Conservation (phyloP, 2,113 vertebrate species). For the Gracilinanus agilis region DNA sequence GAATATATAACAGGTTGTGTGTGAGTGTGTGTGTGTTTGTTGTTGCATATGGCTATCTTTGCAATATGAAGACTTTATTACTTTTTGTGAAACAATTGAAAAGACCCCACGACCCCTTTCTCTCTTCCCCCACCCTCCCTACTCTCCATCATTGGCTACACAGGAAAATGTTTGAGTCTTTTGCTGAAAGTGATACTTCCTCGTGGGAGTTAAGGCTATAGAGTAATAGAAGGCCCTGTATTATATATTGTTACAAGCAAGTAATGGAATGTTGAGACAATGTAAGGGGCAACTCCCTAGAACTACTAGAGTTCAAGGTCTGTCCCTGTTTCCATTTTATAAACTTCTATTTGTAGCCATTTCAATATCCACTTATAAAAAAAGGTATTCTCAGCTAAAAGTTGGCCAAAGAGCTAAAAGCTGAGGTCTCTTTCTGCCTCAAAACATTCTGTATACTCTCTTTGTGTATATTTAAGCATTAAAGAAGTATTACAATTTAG, state of each 20-base stretch:
- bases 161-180: constrained; percentile 66
- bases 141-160: constrained; percentile 37
- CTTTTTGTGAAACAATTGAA: constrained; percentile 32
- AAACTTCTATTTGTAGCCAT: constrained; percentile 56
- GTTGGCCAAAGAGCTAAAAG: constrained; percentile 48
- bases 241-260: constrained; percentile 61
- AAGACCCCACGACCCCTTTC: constrained; percentile 31
- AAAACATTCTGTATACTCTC: constrained; percentile 56
- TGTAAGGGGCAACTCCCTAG: constrained; percentile 7
- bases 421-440: constrained; percentile 56
- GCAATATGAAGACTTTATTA: constrained; percentile 55
- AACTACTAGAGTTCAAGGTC: constrained; percentile 27
- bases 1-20: constrained; percentile 33
- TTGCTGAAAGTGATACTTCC: constrained; percentile 76
- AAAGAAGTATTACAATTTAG: constrained; percentile 45
- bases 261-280: constrained; percentile 58
- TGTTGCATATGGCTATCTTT: constrained; percentile 51
- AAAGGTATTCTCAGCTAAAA: constrained; percentile 45
- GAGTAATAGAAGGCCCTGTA: constrained; percentile 61
- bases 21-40: constrained; percentile 17
- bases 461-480: constrained; percentile 65
- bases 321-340: constrained; percentile 44
- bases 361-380: constrained; percentile 64
- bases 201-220: constrained; percentile 71
- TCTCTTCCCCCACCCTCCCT: constrained; percentile 3